Evolutionary conservation across 2,888 invertebrate genomes (phyloP).

Genomic region (Patella ulyssiponensis): DNA sequence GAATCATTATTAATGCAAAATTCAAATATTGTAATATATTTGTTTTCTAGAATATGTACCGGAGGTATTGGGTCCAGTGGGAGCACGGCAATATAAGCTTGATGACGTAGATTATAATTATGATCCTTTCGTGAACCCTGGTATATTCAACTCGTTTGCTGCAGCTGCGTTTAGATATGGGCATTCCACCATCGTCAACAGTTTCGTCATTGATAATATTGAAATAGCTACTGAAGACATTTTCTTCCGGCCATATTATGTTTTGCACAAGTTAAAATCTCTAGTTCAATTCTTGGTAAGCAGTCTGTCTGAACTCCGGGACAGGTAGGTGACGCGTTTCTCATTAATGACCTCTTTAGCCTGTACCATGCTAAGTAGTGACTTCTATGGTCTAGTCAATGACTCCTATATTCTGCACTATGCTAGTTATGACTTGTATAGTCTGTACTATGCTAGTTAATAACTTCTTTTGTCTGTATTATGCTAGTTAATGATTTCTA

Average conservation of each 20-base stretch:
- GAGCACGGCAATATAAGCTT: neutral
- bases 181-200: constrained; percentile 36
- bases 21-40: too few species aligned
- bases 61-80: constrained; percentile 13
- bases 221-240: constrained; percentile 12
- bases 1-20: too few species aligned
- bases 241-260: constrained; percentile 32
- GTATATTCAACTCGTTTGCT: constrained; percentile 35
- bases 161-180: constrained; percentile 41
- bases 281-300: constrained; percentile 29
- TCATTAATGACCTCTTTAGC: too few species aligned
- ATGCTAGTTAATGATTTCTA: too few species aligned
- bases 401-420: too few species aligned
- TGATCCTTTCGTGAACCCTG: constrained; percentile 29
- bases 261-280: constrained; percentile 24
- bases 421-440: too few species aligned
- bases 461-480: too few species aligned
- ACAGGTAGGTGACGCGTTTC: constrained; percentile 12
- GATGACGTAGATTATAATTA: constrained; percentile 23
- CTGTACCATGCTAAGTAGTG: too few species aligned
- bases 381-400: too few species aligned
- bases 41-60: constrained; percentile 34
- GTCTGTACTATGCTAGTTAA: too few species aligned
- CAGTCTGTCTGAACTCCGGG: constrained; percentile 24
- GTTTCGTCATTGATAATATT: constrained; percentile 18